These are phyloP conservation scores for Hydrophis major DNA, from an alignment of 2,797 vertebrate species.

Conservation along the genomic window DNA sequence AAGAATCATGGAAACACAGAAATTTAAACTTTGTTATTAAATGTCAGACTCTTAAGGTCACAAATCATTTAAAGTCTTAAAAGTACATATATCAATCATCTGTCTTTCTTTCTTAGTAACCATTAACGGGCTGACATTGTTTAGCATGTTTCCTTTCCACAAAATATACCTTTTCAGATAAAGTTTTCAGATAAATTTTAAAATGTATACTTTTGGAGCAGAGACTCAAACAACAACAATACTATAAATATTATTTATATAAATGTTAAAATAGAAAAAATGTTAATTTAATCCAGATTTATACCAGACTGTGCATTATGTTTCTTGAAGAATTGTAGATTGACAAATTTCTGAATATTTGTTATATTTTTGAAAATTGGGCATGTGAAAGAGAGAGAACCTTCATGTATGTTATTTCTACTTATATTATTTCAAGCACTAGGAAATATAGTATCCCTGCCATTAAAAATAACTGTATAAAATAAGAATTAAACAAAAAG, in stretches of 20 bases:
- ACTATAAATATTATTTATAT: neutral
- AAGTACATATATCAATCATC: neutral
- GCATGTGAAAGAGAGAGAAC: neutral
- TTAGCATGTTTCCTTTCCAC: neutral
- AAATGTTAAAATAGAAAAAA: neutral
- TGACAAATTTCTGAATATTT: neutral
- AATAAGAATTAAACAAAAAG: neutral
- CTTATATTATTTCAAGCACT: neutral
- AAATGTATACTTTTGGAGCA: neutral
- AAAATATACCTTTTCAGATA: neutral
- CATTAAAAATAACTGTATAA: neutral
- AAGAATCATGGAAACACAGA: rapidly evolving
- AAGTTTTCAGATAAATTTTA: neutral
- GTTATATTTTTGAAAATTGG: neutral
- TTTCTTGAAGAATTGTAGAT: neutral
- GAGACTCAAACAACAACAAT: neutral
- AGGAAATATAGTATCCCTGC: neutral
- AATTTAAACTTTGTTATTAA: neutral
- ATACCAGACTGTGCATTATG: neutral
- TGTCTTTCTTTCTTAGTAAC: neutral
- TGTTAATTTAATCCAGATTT: neutral
- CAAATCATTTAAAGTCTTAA: neutral
- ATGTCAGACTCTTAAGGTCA: neutral
- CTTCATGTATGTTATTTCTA: neutral
- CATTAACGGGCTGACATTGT: neutral